Base-by-base conservation (phyloP, 2,888 invertebrate genomes). In the Sylvicola cinctus region DNA sequence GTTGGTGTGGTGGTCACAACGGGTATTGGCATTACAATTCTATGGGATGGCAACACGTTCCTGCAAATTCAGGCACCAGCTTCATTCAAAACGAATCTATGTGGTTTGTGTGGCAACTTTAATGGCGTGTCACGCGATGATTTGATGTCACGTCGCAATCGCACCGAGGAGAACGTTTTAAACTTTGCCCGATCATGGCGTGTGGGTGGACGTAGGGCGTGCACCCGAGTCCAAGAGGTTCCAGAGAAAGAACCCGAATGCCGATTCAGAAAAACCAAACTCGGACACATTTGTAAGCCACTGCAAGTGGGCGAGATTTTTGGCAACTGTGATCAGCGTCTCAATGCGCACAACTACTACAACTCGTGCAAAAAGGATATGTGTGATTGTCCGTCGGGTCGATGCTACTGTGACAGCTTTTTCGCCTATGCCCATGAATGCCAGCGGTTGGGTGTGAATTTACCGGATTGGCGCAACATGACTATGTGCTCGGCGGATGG, bases 41-140 rank as follows among this genome's bases (percentile, higher is more conserved):
- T 84, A 26, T 95, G 93, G 93, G 88, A 90, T 49, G 90, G 91
- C 2, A 79, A 79, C 44, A 87, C 88, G 45, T 90, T 88, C 50
- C 62, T 91, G 38, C 91, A 95, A 61, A 81, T 87, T 11, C 79
- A 85, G 4, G 71, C 73, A 47, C 67, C 71, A 11, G 72, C 66
- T 38, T 63, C 59, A 35, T 84, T 72, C 60, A 81, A 74, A 53
- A 70, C 67, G 37, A 71, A 71, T 46, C 55, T 90, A 37, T 91
- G 91, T 50, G 95, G 95, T 11, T 61, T 95, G 13, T 95, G 95
- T 50, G 95, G 95, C 2, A 93, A 93, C 53, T 95, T 81, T 58
- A 33, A 36, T 16, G 32, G 29, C 16, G 27, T 33, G 2, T 33
- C 17, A 3, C 69, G 79, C 42, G 93, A 91, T 54, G 93, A 91